Evolutionary conservation across 2,797 vertebrate species (phyloP), one percentile per base, ranked within the genome.

Genomic region (Lepidocolaptes lacrymiger): DNA sequence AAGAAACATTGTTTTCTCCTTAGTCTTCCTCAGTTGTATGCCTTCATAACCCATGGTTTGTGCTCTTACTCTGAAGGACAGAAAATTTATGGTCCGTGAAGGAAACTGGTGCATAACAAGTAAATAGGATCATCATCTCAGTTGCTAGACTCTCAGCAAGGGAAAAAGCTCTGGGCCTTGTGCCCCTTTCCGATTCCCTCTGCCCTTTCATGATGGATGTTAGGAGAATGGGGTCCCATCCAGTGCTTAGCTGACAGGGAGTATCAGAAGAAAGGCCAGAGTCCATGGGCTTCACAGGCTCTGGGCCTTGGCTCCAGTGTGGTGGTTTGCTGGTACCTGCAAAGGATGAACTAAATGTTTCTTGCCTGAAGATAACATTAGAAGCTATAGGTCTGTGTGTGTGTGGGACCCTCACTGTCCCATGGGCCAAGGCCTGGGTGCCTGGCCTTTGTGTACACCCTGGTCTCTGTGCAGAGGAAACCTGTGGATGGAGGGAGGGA

Each of bases 1-100:
- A 94, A 90, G 91, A 87, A 91, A 82, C 80, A 39, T 32, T 89
- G 66, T 77, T 89, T 92, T 84, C 79, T 87, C 48, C 37, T 61
- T 39, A 84, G 69, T 52, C 67, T 87, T 79, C 48, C 68, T 87
- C 74, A 28, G 28, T 67, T 73, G 37, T 59, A 3, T 67, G 59
- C 73, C 69, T 95, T 91, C 76, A 9, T 91, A 73, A 84, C 63
- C 48, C 30, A 28, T 20, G 69, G 51, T 69, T 88, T 95, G 77
- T 72, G 59, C 85, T 73, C 11, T 23, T 76, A 19, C 16, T 71
- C 37, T 63, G 82, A 82, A 90, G 73, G 62, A 41, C 58, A 91
- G 69, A 91, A 94, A 78, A 90, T 91, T 90, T 85, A 88, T 67
- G 51, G 62, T 75, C 66, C 73, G 55, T 79, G 74, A 67, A 69